phyloP scores from a whole-genome alignment of 1,140 invertebrate genomes.

The Nephotettix cincticeps region DNA sequence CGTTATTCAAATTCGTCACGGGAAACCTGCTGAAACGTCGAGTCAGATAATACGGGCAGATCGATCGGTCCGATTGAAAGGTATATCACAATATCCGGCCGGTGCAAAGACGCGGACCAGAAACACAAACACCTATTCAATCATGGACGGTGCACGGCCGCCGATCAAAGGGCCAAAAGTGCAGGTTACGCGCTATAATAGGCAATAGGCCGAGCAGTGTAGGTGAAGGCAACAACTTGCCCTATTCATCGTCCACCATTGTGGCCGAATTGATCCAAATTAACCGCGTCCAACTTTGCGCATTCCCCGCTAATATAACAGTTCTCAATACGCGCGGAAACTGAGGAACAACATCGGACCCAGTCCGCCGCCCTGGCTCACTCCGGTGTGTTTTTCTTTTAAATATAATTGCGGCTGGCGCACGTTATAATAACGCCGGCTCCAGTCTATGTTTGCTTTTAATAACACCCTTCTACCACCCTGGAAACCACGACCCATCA shows the following conservation, averaged over 20 bases:
- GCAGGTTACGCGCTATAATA: too few relatives aligned
- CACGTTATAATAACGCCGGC: conserved; percentile 10
- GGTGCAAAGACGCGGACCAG: too few relatives aligned
- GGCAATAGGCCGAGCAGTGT: too few relatives aligned
- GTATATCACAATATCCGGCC: too few relatives aligned
- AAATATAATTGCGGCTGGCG: conserved; percentile 5
- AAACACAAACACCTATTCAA: too few relatives aligned
- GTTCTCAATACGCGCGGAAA: not conserved
- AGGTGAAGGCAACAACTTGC: not conserved
- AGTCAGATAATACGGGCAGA: too few relatives aligned
- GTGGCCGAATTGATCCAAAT: not conserved
- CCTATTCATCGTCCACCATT: conserved; percentile 9
- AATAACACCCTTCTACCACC: not conserved
- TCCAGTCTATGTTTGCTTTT: conserved; percentile 3
- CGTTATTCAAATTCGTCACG: too few relatives aligned
- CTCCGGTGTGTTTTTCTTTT: conserved; percentile 16
- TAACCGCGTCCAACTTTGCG: not conserved
- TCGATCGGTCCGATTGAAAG: too few relatives aligned
- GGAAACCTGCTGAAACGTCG: too few relatives aligned
- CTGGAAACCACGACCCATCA: not conserved
- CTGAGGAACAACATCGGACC: too few relatives aligned
- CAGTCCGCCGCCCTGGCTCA: not conserved
- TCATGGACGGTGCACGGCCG: too few relatives aligned
- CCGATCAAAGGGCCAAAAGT: too few relatives aligned
- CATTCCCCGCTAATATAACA: not conserved